phyloP scores from a whole-genome alignment of 1,140 invertebrate genomes.

The Diorhabda elongata region DNA sequence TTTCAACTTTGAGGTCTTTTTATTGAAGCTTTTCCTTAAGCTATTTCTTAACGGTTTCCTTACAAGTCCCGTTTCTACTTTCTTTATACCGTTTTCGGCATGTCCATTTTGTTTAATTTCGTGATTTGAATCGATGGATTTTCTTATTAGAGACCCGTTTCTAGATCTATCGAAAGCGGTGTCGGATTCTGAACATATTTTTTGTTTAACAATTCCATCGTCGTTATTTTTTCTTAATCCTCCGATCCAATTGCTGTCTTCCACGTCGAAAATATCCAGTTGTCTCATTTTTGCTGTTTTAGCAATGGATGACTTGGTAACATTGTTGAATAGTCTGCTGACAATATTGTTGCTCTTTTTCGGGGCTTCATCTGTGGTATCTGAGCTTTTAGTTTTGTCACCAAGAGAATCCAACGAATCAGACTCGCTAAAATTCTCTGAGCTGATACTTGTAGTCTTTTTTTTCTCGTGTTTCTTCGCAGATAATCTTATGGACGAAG shows the following conservation, averaged over 20 bases:
- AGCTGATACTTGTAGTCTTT: slow-evolving; percentile 49
- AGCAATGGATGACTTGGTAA: slow-evolving; percentile 55
- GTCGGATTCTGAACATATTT: slow-evolving; percentile 1
- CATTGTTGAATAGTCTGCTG: slow-evolving; percentile 52
- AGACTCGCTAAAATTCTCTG: slow-evolving; percentile 55
- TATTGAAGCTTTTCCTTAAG: slow-evolving; percentile 19
- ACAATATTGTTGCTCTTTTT: slow-evolving; percentile 43
- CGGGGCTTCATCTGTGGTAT: slow-evolving; percentile 18
- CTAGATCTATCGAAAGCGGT: slow-evolving; percentile 23
- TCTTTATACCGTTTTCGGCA: slow-evolving; percentile 5
- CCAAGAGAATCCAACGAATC: slow-evolving; percentile 46
- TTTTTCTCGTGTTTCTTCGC: slow-evolving; percentile 19
- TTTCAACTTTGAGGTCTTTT: slow-evolving; percentile 19
- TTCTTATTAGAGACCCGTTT: slow-evolving; percentile 26
- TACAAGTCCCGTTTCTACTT: not conserved
- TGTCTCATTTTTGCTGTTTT: slow-evolving; percentile 57
- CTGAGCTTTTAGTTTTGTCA: slow-evolving; percentile 27
- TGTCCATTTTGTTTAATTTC: slow-evolving; percentile 2
- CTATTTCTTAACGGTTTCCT: slow-evolving; percentile 15
- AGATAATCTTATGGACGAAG: slow-evolving; percentile 24
- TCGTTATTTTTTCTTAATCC: slow-evolving; percentile 32
- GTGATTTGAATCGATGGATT: slow-evolving; percentile 4
- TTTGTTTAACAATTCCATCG: slow-evolving; percentile 16
- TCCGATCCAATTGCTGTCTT: slow-evolving; percentile 34
- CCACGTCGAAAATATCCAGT: slow-evolving; percentile 44